Evolutionary conservation across 64 coral and sea anemone genomes (phyloP).

Genomic region (Pocillopora verrucosa): DNA sequence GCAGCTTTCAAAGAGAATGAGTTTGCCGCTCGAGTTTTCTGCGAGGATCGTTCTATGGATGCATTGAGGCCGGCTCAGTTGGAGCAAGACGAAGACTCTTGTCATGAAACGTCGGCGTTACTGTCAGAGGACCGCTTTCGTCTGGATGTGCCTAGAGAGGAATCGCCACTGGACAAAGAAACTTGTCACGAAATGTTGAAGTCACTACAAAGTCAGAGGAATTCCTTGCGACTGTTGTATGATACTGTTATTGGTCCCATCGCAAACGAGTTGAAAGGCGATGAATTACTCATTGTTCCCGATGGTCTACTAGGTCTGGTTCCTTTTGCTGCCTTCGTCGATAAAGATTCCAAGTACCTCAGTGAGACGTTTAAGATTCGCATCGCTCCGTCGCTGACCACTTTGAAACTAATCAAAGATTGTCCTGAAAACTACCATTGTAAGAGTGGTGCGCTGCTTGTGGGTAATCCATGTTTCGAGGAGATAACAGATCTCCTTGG

Average conservation of each 20-base stretch:
- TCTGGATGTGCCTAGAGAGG: not conserved
- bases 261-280: not conserved
- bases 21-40: not conserved
- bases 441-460: not conserved
- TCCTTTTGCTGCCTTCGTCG: not conserved
- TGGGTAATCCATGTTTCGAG: not conserved
- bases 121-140: no score
- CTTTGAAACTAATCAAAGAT: not conserved
- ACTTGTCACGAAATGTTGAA: not conserved
- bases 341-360: not conserved
- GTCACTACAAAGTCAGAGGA: not conserved
- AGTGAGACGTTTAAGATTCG: not conserved
- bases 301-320: not conserved
- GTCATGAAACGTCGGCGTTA: no score
- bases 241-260: not conserved
- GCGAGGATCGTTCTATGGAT: not conserved
- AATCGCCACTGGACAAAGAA: not conserved
- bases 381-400: not conserved
- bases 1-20: not conserved
- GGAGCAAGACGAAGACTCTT: no score
- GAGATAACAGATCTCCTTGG: not conserved
- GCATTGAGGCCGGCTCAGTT: no score
- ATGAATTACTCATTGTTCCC: not conserved
- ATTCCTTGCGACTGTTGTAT: not conserved
- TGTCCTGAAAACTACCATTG: not conserved